phyloP scores from a whole-genome alignment of 2,797 vertebrate species.

The Hemitrygon akajei region DNA sequence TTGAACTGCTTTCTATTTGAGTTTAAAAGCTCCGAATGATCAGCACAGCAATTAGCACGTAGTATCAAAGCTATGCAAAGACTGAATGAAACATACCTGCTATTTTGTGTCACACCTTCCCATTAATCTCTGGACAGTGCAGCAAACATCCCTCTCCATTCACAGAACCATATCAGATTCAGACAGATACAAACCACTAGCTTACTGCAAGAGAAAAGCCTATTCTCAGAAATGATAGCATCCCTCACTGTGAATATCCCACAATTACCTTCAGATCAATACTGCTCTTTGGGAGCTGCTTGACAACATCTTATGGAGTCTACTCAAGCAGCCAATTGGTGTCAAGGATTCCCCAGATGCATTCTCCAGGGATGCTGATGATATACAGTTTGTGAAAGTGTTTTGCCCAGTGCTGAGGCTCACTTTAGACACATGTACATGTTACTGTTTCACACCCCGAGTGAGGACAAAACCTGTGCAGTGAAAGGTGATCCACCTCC shows the following conservation, averaged over 20 bases:
- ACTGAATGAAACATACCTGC: slow-evolving; percentile 28
- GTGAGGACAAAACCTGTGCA: slow-evolving; percentile 8
- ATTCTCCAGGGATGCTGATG: background rate
- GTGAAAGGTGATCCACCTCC: slow-evolving; percentile 22
- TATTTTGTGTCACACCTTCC: slow-evolving; percentile 40
- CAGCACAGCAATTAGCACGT: slow-evolving; percentile 13
- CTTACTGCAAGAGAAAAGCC: slow-evolving; percentile 49
- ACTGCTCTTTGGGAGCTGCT: slow-evolving; percentile 50
- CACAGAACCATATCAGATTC: slow-evolving; percentile 40
- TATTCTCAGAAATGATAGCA: slow-evolving; percentile 50
- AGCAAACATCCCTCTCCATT: slow-evolving; percentile 39
- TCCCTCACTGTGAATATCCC: slow-evolving; percentile 45
- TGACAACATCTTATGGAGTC: slow-evolving; percentile 52
- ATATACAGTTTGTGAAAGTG: slow-evolving; percentile 28
- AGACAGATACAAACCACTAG: slow-evolving; percentile 47
- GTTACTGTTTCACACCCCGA: slow-evolving; percentile 10
- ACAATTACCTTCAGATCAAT: slow-evolving; percentile 56
- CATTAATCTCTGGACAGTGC: slow-evolving; percentile 40
- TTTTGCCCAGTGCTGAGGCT: slow-evolving; percentile 7
- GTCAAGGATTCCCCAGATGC: slow-evolving; percentile 48
- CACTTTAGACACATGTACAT: slow-evolving; percentile 17
- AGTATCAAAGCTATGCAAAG: background rate
- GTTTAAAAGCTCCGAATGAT: slow-evolving; percentile 29
- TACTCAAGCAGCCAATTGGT: slow-evolving; percentile 56
- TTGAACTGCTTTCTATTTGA: slow-evolving; percentile 27